These are phyloP conservation scores for Procambarus virginalis DNA, from an alignment of 1,140 invertebrate species.

Conservation along the genomic window DNA sequence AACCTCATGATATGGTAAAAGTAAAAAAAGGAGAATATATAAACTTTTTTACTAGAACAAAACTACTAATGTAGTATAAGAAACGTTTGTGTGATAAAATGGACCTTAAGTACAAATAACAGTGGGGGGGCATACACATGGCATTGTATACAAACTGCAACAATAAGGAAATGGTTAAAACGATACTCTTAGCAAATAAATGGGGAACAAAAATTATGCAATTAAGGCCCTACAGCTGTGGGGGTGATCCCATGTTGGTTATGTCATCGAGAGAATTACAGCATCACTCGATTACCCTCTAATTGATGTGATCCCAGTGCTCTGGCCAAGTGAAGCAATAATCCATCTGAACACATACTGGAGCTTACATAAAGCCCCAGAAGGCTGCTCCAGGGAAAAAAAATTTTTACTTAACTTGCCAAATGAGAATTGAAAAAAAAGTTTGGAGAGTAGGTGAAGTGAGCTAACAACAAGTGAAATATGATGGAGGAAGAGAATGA, in stretches of 20 bases:
- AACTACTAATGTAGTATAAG: too few species aligned
- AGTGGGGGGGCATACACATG: too few species aligned
- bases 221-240: not conserved
- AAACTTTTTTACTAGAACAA: too few species aligned
- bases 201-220: not conserved
- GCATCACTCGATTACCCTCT: not conserved
- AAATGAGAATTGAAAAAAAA: too few species aligned
- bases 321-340: constrained; percentile 38
- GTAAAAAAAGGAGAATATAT: too few species aligned
- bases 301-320: not conserved
- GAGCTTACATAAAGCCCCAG: not conserved
- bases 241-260: not conserved
- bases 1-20: too few species aligned
- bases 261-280: not conserved
- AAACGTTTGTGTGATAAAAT: too few species aligned
- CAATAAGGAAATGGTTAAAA: not conserved
- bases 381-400: not conserved
- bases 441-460: too few species aligned
- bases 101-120: too few species aligned
- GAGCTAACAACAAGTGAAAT: not conserved
- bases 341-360: constrained; percentile 31
- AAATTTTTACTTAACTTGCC: too few species aligned
- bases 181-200: not conserved
- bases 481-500: not conserved
- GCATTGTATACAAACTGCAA: not conserved